phyloP scores from a whole-genome alignment of 2,888 invertebrate species.

The Andrena camellia region DNA sequence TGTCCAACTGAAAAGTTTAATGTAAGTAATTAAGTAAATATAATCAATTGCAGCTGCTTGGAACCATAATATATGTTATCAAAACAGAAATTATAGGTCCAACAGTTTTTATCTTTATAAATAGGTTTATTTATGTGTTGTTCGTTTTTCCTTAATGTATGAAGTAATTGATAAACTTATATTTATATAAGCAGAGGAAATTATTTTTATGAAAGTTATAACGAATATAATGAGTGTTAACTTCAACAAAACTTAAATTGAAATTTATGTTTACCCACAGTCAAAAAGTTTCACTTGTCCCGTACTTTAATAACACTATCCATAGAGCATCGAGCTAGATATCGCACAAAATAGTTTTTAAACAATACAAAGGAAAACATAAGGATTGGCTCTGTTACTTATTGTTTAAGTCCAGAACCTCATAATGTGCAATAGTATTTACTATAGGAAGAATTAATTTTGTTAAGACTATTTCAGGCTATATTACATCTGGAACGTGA shows the following conservation, averaged over 20 bases:
- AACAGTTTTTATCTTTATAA: neutral
- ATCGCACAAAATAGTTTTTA: neutral
- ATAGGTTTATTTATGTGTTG: neutral
- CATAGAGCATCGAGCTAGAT: neutral
- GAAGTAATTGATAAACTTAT: neutral
- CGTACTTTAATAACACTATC: neutral
- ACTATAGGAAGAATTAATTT: neutral
- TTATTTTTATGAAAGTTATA: conserved; percentile 1
- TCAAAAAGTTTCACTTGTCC: neutral
- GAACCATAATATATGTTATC: conserved; percentile 1
- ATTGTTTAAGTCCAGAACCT: neutral
- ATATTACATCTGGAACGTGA: neutral
- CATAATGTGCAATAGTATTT: neutral
- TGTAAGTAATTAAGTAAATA: conserved; percentile 1
- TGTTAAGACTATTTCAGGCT: neutral
- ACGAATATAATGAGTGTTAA: neutral
- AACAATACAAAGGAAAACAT: neutral
- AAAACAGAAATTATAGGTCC: conserved; percentile 1
- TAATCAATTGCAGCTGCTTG: conserved; percentile 8
- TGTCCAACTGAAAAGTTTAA: neutral
- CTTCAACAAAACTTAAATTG: neutral
- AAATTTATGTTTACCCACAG: neutral
- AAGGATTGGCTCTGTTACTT: neutral
- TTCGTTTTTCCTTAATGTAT: neutral
- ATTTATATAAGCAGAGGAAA: neutral